Base-by-base conservation (phyloP, 2,888 invertebrate species). In the Eristalis pertinax region DNA sequence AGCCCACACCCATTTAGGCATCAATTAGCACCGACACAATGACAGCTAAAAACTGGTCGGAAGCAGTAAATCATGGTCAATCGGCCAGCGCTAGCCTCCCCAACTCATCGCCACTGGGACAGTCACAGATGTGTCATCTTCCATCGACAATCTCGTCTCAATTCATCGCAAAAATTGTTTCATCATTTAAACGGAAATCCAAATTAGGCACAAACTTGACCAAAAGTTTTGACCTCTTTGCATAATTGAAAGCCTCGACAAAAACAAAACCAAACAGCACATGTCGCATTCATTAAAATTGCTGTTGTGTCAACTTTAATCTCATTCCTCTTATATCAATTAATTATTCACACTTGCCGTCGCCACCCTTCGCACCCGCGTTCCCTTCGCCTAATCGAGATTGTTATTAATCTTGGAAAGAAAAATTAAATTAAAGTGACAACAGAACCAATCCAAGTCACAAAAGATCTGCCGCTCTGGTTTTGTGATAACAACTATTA, bases 291-390 rank as follows among this genome's bases (percentile, higher is more conserved):
- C 69, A 87, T 64, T 76, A 83, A 83, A 83, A 76, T 62, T 72
- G 60, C 64, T 87, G 79, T 87, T 79, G 81, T 79, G 75, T 79
- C 78, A 86, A 78, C 22, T 64, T 75, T 82, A 70, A 83, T 79
- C 74, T 78, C 65, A 56, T 80, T 76, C 67, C 58, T 22, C 26
- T 69, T 43, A 41, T 84, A 84, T 76, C 79, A 87, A 84, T 84
- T 87, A 84, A 80, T 80, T 73, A 75, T 76, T 73, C 64, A 32
- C 75, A 76, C 83, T 79, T 50, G 65, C 73, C 75, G 64, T 50
- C 35, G 24, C 64, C 64, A 63, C 63, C 11, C 60, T 2, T 38
- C 11, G 50, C 50, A 5, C 60, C 11, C 41, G 24, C 43, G 62
- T 19, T 70, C 41, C 58, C 32, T 26, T 10, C 3, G 43, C 2